Percentiles rank a stretch among this genome's conserved stretches.
These are phyloP conservation scores for Oceanites oceanicus DNA, from an alignment of 2,113 vertebrate genomes.

Conservation along the genomic window DNA sequence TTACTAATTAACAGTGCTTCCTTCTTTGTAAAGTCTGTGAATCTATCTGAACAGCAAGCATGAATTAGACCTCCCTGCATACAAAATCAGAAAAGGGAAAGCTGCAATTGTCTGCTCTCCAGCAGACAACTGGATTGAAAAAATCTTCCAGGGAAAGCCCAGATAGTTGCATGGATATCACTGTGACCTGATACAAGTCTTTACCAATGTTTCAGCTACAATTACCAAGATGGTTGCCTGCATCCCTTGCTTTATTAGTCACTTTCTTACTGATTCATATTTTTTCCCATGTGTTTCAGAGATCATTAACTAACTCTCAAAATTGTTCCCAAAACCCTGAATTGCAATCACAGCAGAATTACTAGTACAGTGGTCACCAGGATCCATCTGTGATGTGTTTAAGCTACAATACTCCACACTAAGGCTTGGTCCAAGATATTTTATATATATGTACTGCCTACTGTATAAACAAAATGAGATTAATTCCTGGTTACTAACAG, in stretches of 20 bases:
- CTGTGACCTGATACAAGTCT: neutral
- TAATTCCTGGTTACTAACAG: neutral
- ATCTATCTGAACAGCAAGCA: neutral
- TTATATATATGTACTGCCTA: neutral
- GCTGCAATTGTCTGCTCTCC: neutral
- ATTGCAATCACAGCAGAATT: neutral
- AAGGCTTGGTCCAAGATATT: neutral
- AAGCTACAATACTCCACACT: neutral
- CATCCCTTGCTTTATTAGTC: neutral
- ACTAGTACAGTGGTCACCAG: neutral
- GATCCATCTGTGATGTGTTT: neutral
- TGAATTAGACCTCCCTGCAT: neutral
- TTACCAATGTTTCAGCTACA: neutral
- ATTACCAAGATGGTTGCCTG: neutral
- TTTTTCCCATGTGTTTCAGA: neutral
- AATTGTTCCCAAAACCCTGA: neutral
- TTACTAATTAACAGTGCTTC: neutral
- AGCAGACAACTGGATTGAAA: neutral
- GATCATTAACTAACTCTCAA: neutral
- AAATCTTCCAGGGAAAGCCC: neutral
- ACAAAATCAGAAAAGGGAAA: neutral
- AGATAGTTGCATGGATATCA: neutral
- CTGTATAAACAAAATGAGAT: neutral
- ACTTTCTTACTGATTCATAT: neutral
- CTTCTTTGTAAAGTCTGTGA: neutral